Percentiles rank a stretch among this genome's conserved stretches.
Evolutionary conservation across 2,888 invertebrate genomes (phyloP).

Genomic region (Melanotus villosus): DNA sequence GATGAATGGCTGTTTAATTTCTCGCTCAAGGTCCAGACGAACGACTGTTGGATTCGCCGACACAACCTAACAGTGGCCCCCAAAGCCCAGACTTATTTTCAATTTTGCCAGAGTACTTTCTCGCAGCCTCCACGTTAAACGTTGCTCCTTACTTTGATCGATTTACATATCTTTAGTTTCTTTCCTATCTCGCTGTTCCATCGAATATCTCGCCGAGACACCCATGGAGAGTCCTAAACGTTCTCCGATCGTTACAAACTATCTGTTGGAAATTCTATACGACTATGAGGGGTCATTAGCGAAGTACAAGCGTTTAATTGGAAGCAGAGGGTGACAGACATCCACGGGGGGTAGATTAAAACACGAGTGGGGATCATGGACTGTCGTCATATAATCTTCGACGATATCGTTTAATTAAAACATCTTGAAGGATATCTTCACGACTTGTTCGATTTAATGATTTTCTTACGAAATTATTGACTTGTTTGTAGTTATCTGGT

Average conservation of each 20-base stretch:
- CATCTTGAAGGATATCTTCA: neutral
- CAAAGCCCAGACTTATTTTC: conserved; percentile 14
- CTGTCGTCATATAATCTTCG: too few relatives aligned
- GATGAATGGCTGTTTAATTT: conserved; percentile 58
- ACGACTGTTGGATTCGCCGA: conserved; percentile 42
- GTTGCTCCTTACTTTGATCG: neutral
- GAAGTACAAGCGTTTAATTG: too few relatives aligned
- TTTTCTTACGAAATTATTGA: neutral
- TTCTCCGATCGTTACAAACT: too few relatives aligned
- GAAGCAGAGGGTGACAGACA: too few relatives aligned
- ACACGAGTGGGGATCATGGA: too few relatives aligned
- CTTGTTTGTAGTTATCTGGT: neutral
- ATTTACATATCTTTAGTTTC: neutral
- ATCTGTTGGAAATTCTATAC: too few relatives aligned
- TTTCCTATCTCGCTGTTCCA: neutral
- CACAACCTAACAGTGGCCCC: conserved; percentile 61
- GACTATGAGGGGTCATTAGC: too few relatives aligned
- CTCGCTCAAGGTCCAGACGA: conserved; percentile 58
- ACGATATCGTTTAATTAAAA: neutral
- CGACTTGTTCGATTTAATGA: neutral
- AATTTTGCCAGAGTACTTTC: conserved; percentile 36
- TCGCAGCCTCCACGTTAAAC: conserved; percentile 29
- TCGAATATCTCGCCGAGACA: too few relatives aligned
- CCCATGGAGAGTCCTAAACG: too few relatives aligned
- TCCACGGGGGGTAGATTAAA: too few relatives aligned